Percentiles rank a stretch among this genome's conserved stretches.
Conservation (phyloP, 2,113 vertebrate species). For the Excalfactoria chinensis region DNA sequence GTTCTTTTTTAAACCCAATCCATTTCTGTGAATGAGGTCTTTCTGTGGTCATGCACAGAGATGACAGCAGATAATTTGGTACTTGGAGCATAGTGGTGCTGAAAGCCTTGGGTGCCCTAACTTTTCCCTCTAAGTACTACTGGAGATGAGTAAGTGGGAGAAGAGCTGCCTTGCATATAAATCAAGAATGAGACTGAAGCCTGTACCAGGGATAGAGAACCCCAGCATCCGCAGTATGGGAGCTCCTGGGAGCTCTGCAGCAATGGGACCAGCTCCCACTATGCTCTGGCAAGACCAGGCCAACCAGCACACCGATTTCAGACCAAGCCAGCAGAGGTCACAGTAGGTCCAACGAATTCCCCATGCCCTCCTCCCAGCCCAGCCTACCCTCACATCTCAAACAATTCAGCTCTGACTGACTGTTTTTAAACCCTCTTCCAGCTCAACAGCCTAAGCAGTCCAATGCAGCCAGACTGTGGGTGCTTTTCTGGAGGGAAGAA, state of each 20-base stretch:
- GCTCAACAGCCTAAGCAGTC: not conserved
- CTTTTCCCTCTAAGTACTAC: not conserved
- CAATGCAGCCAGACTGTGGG: not conserved
- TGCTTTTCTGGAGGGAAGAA: not conserved
- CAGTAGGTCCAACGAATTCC: slow-evolving; percentile 58
- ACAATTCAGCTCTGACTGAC: not conserved
- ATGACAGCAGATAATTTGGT: not conserved
- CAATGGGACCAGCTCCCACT: not conserved
- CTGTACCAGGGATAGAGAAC: fast-evolving
- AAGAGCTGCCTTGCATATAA: not conserved
- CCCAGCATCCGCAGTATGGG: not conserved
- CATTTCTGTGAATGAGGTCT: not conserved
- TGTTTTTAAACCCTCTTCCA: slow-evolving; percentile 5
- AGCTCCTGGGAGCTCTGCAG: not conserved
- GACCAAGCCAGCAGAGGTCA: slow-evolving; percentile 74
- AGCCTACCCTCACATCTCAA: not conserved
- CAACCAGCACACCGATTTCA: slow-evolving; percentile 34
- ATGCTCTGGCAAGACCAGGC: not conserved
- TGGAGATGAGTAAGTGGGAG: not conserved
- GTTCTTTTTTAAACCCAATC: not conserved
- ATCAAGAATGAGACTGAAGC: not conserved
- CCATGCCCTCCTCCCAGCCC: not conserved
- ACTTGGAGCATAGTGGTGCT: not conserved
- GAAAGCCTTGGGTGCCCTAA: not conserved
- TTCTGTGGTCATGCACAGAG: not conserved